Evolutionary conservation across 2,113 vertebrate genomes (phyloP).

Genomic region (Pristiophorus japonicus): DNA sequence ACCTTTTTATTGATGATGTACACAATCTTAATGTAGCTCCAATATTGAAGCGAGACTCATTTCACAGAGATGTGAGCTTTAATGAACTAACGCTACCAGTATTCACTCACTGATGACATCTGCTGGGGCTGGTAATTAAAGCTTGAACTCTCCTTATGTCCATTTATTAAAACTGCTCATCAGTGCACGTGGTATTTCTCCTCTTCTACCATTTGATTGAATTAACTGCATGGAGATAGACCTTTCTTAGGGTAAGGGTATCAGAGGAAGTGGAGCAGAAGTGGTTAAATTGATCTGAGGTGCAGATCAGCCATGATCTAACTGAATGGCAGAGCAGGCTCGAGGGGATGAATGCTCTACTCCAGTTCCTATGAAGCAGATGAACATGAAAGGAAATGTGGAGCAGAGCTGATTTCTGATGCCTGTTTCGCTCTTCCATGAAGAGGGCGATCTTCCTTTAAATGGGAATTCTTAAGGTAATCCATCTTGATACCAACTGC

Average conservation of each 20-base stretch:
- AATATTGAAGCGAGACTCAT: background rate
- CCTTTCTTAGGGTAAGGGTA: background rate
- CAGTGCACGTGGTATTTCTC: background rate
- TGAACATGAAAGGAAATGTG: background rate
- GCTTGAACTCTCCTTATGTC: background rate
- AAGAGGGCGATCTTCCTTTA: background rate
- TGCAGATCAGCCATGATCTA: background rate
- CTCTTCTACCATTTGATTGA: background rate
- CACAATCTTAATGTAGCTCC: background rate
- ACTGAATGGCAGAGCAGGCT: background rate
- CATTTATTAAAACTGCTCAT: background rate
- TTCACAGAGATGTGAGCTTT: background rate
- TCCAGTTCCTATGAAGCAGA: background rate
- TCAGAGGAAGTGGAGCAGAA: background rate
- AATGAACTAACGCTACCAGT: background rate
- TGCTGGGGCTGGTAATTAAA: background rate
- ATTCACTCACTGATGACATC: background rate
- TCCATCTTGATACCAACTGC: background rate
- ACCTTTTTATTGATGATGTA: slow-evolving; percentile 1
- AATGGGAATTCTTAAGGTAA: background rate
- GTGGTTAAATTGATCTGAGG: no score
- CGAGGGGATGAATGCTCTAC: background rate
- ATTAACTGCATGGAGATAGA: background rate
- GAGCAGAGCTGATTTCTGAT: background rate
- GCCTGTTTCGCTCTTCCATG: background rate